phyloP scores from a whole-genome alignment of 2,797 vertebrate species.

The Malacoctenus gilli region DNA sequence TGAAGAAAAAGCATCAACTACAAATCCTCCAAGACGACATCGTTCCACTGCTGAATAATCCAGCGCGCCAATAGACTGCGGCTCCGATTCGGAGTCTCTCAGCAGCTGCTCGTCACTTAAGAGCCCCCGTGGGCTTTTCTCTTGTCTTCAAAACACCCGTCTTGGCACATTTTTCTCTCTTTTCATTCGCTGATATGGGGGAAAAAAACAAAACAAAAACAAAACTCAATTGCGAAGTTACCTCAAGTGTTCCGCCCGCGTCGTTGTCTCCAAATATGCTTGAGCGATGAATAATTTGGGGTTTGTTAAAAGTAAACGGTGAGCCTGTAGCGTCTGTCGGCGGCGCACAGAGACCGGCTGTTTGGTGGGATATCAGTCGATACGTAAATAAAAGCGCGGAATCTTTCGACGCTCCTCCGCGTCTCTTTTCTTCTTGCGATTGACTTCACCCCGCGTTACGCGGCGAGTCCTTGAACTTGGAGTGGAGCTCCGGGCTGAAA shows the following conservation, averaged over 20 bases:
- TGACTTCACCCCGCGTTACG: slow-evolving; percentile 1
- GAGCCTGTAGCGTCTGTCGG: not conserved
- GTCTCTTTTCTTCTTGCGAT: slow-evolving; percentile 9
- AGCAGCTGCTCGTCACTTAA: slow-evolving; percentile 40
- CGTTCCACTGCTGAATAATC: slow-evolving; percentile 20
- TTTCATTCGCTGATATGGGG: slow-evolving; percentile 34
- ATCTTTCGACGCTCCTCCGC: not conserved
- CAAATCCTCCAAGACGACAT: too few relatives aligned
- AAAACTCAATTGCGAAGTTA: slow-evolving; percentile 13
- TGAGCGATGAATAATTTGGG: slow-evolving; percentile 7
- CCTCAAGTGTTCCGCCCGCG: slow-evolving; percentile 2
- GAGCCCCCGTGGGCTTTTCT: slow-evolving; percentile 26
- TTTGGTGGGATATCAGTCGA: not conserved
- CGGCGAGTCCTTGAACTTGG: slow-evolving; percentile 21
- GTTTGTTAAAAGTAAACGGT: not conserved
- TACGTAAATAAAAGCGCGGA: not conserved
- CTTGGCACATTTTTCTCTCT: slow-evolving; percentile 27
- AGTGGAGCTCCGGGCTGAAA: slow-evolving; percentile 18
- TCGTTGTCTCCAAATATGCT: slow-evolving; percentile 6
- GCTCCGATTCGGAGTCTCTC: slow-evolving; percentile 22
- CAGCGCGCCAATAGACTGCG: slow-evolving; percentile 17
- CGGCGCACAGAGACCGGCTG: not conserved
- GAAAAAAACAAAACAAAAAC: slow-evolving; percentile 45
- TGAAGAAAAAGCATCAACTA: too few relatives aligned
- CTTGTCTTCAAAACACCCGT: slow-evolving; percentile 22